Conservation (phyloP, 2,113 vertebrate species). For the Pelvicachromis taeniatus region DNA sequence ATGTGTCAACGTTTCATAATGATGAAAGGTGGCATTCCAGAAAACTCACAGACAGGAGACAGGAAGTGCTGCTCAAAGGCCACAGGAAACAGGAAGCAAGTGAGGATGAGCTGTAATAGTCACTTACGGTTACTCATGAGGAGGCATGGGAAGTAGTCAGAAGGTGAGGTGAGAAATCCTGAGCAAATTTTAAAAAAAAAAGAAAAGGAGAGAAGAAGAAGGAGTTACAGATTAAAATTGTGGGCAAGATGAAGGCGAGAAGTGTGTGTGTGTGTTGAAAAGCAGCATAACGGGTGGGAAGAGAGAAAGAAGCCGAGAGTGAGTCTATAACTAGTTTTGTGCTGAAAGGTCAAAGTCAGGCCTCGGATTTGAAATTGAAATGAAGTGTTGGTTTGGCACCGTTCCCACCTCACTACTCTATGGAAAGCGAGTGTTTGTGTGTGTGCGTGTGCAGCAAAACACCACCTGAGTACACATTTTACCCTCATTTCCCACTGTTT, state of each 20-base stretch:
- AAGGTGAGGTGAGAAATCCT: not conserved
- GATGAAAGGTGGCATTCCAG: slow-evolving; percentile 52
- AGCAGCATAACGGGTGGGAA: not conserved
- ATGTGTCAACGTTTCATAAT: slow-evolving; percentile 32
- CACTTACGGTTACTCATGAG: slow-evolving; percentile 10
- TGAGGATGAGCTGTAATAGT: slow-evolving; percentile 43
- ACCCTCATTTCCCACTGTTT: not conserved
- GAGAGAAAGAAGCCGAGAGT: not conserved
- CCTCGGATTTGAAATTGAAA: slow-evolving; percentile 63
- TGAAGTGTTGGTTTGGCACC: slow-evolving; percentile 61
- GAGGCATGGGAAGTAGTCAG: not conserved
- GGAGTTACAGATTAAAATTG: not conserved
- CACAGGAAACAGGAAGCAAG: slow-evolving; percentile 61
- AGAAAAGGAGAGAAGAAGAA: not conserved
- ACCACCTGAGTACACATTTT: slow-evolving; percentile 26
- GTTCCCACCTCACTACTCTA: slow-evolving; percentile 27
- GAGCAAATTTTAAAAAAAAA: not conserved
- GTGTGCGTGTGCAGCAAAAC: not conserved
- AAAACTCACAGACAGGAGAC: slow-evolving; percentile 10
- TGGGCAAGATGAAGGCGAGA: not conserved
- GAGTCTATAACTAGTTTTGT: slow-evolving; percentile 50
- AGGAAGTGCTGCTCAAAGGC: slow-evolving; percentile 53
- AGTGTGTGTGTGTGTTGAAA: slow-evolving; percentile 13
- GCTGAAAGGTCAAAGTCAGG: slow-evolving; percentile 65
- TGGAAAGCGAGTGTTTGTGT: slow-evolving; percentile 2